Evolutionary conservation across 1,140 invertebrate species (phyloP), one percentile per base, ranked within the genome.

Genomic region (Popillia japonica): DNA sequence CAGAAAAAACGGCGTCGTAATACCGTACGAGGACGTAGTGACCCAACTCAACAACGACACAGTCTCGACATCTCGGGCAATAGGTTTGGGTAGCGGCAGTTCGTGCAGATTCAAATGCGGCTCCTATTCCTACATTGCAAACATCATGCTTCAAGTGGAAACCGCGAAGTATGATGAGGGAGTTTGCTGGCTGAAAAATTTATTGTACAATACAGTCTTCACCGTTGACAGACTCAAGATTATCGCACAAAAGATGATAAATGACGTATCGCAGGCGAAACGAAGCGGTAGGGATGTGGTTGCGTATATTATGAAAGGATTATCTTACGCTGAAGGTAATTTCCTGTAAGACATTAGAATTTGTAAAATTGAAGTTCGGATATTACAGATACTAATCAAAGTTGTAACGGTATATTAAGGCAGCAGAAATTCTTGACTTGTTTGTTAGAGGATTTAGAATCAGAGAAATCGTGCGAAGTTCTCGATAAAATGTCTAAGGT

Each of bases 401-500:
- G 91, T 82, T 88, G 90, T 74, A 89, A 89, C 68, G 93, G 92
- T 75, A 90, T 96, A 78, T 84, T 96, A 10, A 88, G 92, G 0
- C 96, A 97, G 83, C 92, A 93, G 61, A 91, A 91, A 74, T 96
- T 97, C 84, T 88, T 97, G 6, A 91, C 89, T 11, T 88, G 91
- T 40, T 79, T 96, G 0, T 80, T 93, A 0, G 88, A 91, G 72
- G 87, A 88, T 77, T 83, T 96, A 6, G 89, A 91, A 2, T 86
- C 87, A 4, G 87, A 88, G 0, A 41, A 68, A n/a, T 88, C 88
- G 0, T 87, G 89, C 20, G 87, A 90, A 80, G 90, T 93, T 14
- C 80, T 92, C n/a, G 84, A 83, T 75, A 89, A 92, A 80, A 89
- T 95, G 8, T 90, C 92, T 78, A 82, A 84, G n/a, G 85, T 95